phyloP scores from a whole-genome alignment of 2,113 vertebrate genomes.

The Aspidoscelis tigris region DNA sequence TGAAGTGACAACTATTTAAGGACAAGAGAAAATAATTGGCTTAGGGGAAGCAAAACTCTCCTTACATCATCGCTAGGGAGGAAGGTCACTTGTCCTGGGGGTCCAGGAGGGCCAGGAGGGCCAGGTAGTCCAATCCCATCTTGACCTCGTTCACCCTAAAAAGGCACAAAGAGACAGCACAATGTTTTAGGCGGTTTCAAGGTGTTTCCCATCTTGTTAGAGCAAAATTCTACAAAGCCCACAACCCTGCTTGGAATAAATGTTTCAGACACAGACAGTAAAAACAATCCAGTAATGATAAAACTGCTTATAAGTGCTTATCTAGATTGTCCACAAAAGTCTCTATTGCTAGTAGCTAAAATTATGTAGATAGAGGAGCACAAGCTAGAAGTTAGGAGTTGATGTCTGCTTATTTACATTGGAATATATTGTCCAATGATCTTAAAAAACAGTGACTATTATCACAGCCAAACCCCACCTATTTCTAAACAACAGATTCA shows the following conservation, averaged over 20 bases:
- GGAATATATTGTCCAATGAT: neutral
- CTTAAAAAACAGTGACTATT: neutral
- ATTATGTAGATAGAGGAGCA: neutral
- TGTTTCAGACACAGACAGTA: too few relatives aligned
- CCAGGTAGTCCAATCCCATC: conserved; percentile 85
- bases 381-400: neutral
- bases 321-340: neutral
- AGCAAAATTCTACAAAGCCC: neutral
- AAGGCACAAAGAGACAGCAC: conserved; percentile 39
- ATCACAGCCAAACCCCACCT: neutral
- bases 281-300: too few relatives aligned
- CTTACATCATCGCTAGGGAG: conserved; percentile 72
- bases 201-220: neutral
- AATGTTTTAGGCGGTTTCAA: accelerated
- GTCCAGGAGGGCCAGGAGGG: conserved; percentile 87
- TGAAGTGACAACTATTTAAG: neutral
- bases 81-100: conserved; percentile 83
- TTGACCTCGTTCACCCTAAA: conserved; percentile 87
- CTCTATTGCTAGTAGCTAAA: neutral
- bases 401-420: neutral
- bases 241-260: too few relatives aligned
- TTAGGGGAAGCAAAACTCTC: neutral
- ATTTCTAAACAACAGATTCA: too few relatives aligned
- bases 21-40: neutral
- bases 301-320: too few relatives aligned